phyloP scores from a whole-genome alignment of 2,888 invertebrate species.

The Plagodis pulveraria region DNA sequence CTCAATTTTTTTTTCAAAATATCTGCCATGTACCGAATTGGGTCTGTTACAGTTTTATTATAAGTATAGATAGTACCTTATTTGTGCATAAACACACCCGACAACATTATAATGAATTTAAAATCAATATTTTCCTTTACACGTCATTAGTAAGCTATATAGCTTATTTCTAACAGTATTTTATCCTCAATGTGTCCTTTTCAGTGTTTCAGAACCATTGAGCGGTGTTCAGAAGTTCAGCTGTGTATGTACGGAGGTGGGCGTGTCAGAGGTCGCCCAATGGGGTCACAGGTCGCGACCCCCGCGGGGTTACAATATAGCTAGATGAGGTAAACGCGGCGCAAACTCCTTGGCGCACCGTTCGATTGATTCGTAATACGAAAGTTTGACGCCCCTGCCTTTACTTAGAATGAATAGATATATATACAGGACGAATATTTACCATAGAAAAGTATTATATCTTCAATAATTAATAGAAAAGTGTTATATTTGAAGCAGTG shows the following conservation, averaged over 20 bases:
- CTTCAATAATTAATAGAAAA: too few species aligned
- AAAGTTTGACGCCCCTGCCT: constrained; percentile 57
- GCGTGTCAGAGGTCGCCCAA: constrained; percentile 82
- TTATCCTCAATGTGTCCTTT: constrained; percentile 47
- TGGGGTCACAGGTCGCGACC: constrained; percentile 81
- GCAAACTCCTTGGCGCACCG: constrained; percentile 53
- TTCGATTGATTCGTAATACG: constrained; percentile 59
- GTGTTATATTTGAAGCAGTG: too few species aligned
- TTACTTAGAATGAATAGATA: too few species aligned
- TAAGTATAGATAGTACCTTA: too few species aligned
- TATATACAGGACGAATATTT: too few species aligned
- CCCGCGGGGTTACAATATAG: constrained; percentile 45
- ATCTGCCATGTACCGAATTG: too few species aligned
- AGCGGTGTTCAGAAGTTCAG: constrained; percentile 43
- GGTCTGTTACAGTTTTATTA: too few species aligned
- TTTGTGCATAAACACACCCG: too few species aligned
- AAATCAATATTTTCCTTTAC: too few species aligned
- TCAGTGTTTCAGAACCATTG: constrained; percentile 43
- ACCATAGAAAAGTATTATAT: too few species aligned
- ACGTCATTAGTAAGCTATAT: not conserved
- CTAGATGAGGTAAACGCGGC: constrained; percentile 46
- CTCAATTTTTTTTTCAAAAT: too few species aligned
- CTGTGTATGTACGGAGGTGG: constrained; percentile 55
- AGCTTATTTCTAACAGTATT: not conserved
- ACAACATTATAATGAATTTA: too few species aligned